These are phyloP conservation scores for Thermophis baileyi DNA, from an alignment of 2,113 vertebrate species.

Conservation along the genomic window DNA sequence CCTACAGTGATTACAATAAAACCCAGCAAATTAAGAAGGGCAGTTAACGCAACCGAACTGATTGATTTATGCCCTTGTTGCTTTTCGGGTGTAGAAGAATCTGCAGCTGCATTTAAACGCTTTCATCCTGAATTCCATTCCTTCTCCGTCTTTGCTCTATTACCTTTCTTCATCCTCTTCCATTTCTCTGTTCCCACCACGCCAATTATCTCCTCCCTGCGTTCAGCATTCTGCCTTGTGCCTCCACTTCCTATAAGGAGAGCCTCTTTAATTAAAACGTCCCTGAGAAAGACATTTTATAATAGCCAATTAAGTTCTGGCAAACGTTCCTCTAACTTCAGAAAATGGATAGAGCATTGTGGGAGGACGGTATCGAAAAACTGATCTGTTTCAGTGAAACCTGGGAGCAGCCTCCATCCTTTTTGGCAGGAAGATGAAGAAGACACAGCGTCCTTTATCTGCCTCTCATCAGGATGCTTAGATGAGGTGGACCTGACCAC, in stretches of 20 bases:
- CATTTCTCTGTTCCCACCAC: slow-evolving; percentile 44
- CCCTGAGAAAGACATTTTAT: slow-evolving; percentile 43
- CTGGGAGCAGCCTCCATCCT: neutral
- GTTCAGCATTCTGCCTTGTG: slow-evolving; percentile 36
- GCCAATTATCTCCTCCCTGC: slow-evolving; percentile 45
- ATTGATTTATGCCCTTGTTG: neutral
- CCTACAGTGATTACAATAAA: neutral
- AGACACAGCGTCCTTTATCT: neutral
- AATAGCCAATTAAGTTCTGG: slow-evolving; percentile 49
- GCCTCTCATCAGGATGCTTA: neutral
- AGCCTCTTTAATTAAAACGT: slow-evolving; percentile 47
- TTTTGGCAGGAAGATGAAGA: neutral
- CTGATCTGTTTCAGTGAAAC: slow-evolving; percentile 3
- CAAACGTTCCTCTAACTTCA: slow-evolving; percentile 29
- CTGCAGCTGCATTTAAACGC: neutral
- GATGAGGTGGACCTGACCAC: neutral
- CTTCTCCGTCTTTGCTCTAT: slow-evolving; percentile 44
- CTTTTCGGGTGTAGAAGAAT: neutral
- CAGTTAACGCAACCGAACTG: neutral
- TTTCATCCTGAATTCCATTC: slow-evolving; percentile 39
- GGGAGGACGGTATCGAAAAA: slow-evolving; percentile 5
- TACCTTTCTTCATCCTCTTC: slow-evolving; percentile 42
- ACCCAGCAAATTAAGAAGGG: neutral
- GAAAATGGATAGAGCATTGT: slow-evolving; percentile 37
- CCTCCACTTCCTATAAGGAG: slow-evolving; percentile 29